phyloP scores from a whole-genome alignment of 2,888 invertebrate species.

The Meiosimyza decipiens region DNA sequence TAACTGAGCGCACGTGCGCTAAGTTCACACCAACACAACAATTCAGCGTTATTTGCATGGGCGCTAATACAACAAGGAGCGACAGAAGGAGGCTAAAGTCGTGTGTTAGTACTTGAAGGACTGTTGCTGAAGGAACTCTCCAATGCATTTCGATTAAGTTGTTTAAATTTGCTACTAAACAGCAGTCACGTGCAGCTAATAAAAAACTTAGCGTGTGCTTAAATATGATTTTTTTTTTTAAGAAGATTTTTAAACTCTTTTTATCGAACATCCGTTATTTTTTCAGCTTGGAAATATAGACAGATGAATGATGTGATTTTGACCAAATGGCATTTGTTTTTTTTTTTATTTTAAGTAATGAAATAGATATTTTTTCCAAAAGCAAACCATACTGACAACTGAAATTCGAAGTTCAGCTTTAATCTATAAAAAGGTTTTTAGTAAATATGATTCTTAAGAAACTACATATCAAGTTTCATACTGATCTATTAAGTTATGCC shows the following conservation, averaged over 20 bases:
- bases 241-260: neutral
- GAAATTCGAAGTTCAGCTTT: no score
- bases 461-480: no score
- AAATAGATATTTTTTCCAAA: no score
- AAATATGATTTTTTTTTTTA: slow-evolving; percentile 22
- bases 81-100: slow-evolving; percentile 25
- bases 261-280: neutral
- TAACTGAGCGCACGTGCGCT: slow-evolving; percentile 33
- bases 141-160: slow-evolving; percentile 14
- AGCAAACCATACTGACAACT: no score
- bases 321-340: neutral
- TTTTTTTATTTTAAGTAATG: neutral
- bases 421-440: no score
- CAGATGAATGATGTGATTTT: slow-evolving; percentile 13
- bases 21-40: slow-evolving; percentile 27
- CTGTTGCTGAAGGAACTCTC: slow-evolving; percentile 20
- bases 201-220: slow-evolving; percentile 35
- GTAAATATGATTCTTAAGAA: no score
- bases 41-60: neutral
- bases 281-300: neutral
- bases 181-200: slow-evolving; percentile 42
- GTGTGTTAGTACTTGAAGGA: slow-evolving; percentile 37
- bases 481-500: no score
- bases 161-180: slow-evolving; percentile 12
- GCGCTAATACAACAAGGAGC: neutral